Percentiles rank a stretch among this genome's conserved stretches.
phyloP scores from a whole-genome alignment of 2,797 vertebrate species.

The Pseudochirops cupreus region DNA sequence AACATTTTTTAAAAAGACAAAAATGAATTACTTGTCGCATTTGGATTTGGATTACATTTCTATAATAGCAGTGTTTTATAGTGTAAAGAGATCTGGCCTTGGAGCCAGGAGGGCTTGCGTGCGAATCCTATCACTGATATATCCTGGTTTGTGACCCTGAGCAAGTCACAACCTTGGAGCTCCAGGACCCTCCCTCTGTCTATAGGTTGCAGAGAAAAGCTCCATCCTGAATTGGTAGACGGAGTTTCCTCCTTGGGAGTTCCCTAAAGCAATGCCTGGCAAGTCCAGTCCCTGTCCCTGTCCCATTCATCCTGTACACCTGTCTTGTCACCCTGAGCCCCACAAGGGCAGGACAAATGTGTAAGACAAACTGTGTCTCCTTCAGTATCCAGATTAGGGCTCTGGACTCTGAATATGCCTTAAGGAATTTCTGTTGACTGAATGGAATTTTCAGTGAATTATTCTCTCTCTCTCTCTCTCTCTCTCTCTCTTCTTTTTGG shows the following conservation, averaged over 20 bases:
- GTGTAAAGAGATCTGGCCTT: background rate
- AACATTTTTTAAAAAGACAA: background rate
- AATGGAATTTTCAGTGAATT: background rate
- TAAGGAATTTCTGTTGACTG: background rate
- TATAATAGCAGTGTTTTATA: background rate
- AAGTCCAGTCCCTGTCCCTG: background rate
- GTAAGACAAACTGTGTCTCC: background rate
- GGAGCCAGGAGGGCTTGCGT: background rate
- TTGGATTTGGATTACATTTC: background rate
- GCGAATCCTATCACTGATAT: background rate
- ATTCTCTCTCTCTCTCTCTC: background rate
- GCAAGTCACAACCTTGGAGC: background rate
- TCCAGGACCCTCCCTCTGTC: background rate
- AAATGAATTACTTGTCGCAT: background rate
- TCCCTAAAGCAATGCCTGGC: background rate
- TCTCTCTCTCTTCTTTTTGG: no score
- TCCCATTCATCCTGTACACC: background rate
- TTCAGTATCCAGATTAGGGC: background rate
- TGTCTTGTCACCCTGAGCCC: background rate
- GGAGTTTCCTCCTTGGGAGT: background rate
- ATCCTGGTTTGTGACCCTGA: background rate
- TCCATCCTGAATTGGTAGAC: background rate
- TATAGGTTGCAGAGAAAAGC: background rate
- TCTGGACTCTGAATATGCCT: background rate
- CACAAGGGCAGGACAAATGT: background rate